Conservation (phyloP, 1,140 invertebrate genomes). For the Drosophila kepulauana region DNA sequence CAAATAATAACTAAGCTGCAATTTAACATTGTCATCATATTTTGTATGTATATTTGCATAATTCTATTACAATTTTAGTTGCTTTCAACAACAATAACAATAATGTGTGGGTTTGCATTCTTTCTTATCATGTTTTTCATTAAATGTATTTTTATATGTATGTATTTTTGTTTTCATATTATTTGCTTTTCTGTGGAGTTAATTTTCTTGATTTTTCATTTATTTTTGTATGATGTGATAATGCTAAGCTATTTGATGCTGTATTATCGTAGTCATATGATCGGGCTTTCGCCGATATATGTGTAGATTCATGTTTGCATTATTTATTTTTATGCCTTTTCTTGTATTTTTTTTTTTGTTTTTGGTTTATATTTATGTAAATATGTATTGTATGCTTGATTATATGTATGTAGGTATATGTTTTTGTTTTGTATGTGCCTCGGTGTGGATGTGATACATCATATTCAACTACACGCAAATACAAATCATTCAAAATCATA, state of each 20-base stretch:
- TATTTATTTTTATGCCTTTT: slow-evolving; percentile 18
- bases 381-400: slow-evolving; percentile 69
- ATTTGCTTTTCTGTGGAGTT: slow-evolving; percentile 1
- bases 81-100: slow-evolving; percentile 83
- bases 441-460: slow-evolving; percentile 43
- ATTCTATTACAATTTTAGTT: slow-evolving; percentile 83
- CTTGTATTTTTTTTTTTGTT: not conserved
- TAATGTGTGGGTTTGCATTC: slow-evolving; percentile 58
- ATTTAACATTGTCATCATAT: slow-evolving; percentile 78
- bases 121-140: slow-evolving; percentile 28
- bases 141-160: slow-evolving; percentile 47
- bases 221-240: slow-evolving; percentile 42
- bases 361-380: slow-evolving; percentile 55
- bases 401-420: slow-evolving; percentile 58
- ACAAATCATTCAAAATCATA: slow-evolving; percentile 7
- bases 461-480: slow-evolving; percentile 39
- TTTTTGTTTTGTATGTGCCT: slow-evolving; percentile 32
- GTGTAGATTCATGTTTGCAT: slow-evolving; percentile 63
- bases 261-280: slow-evolving; percentile 50
- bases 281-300: slow-evolving; percentile 50
- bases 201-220: slow-evolving; percentile 3
- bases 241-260: slow-evolving; percentile 50
- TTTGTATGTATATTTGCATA: slow-evolving; percentile 79
- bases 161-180: slow-evolving; percentile 19
- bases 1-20: slow-evolving; percentile 77